Conservation (phyloP, 2,888 invertebrate species). For the Cynaeus angustus region DNA sequence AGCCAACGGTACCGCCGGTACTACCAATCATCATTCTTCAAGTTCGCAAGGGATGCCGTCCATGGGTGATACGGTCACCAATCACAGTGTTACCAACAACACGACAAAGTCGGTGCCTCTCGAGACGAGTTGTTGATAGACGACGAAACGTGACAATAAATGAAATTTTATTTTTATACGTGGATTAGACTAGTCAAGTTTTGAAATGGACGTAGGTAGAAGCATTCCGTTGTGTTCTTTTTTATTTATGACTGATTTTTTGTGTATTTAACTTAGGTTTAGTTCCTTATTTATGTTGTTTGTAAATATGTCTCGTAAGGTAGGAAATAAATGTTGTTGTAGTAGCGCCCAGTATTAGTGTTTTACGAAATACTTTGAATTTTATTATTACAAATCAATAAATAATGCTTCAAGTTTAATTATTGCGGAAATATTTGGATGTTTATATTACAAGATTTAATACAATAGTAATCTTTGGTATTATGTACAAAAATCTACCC, state of each 20-base stretch:
- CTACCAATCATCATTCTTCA: conserved; percentile 80
- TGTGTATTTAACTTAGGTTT: conserved; percentile 37
- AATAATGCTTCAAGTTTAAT: background rate
- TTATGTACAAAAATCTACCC: conserved; percentile 61
- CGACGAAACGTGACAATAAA: conserved; percentile 12
- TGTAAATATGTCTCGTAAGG: conserved; percentile 37
- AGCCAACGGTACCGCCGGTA: conserved; percentile 75
- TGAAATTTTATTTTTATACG: conserved; percentile 36
- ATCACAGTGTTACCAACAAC: conserved; percentile 81
- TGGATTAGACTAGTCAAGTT: conserved; percentile 46
- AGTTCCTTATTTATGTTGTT: conserved; percentile 44
- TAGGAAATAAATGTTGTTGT: conserved; percentile 20
- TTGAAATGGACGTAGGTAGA: conserved; percentile 26
- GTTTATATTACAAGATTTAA: conserved; percentile 51
- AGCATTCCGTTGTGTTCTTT: conserved; percentile 39
- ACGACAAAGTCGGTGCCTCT: conserved; percentile 73
- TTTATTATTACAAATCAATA: background rate
- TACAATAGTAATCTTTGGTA: conserved; percentile 63
- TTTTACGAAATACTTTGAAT: background rate
- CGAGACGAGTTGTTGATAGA: conserved; percentile 73
- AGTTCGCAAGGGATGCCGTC: conserved; percentile 89
- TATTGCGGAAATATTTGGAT: conserved; percentile 18
- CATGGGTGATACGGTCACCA: conserved; percentile 82
- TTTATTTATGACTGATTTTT: conserved; percentile 42
- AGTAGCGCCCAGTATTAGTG: conserved; percentile 46